A percentile compares a stretch with the other conserved stretches of the same genome.
Conservation (phyloP, 2,888 invertebrate genomes). For the Agonopterix arenella region DNA sequence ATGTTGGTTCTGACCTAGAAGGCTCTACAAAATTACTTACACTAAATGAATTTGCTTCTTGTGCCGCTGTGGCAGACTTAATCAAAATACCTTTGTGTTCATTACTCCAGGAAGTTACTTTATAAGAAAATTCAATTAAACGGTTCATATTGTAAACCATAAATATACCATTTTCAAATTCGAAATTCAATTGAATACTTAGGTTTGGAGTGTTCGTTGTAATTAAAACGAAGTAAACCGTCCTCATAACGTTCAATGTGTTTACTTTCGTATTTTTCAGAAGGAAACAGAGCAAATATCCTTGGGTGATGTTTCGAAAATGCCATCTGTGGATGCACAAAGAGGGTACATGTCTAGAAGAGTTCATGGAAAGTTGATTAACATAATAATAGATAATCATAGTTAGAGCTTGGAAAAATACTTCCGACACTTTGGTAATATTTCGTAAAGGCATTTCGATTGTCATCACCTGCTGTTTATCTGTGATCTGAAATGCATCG, state of each 20-base stretch:
- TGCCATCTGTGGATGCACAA: slow-evolving; percentile 23
- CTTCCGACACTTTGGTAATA: background rate
- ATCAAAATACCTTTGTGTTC: slow-evolving; percentile 9
- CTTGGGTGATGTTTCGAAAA: slow-evolving; percentile 26
- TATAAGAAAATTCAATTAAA: slow-evolving; percentile 10
- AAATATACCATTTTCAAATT: slow-evolving; percentile 16
- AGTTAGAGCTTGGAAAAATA: slow-evolving; percentile 8
- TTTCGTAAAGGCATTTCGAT: background rate
- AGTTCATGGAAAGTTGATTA: background rate
- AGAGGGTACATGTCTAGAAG: slow-evolving; percentile 8
- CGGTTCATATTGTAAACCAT: slow-evolving; percentile 5
- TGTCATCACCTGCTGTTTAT: background rate
- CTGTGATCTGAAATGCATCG: too few species aligned
- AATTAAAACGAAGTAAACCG: slow-evolving; percentile 30
- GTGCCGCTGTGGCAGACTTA: background rate
- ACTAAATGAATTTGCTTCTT: background rate
- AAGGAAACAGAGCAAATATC: slow-evolving; percentile 23
- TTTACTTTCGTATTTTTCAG: slow-evolving; percentile 20
- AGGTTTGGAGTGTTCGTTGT: slow-evolving; percentile 16
- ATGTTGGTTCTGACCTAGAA: too few species aligned
- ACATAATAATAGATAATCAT: background rate
- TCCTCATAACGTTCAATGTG: slow-evolving; percentile 24
- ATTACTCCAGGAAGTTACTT: slow-evolving; percentile 17
- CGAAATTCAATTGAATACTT: slow-evolving; percentile 21
- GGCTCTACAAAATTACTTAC: background rate